Conservation (phyloP, 2,113 vertebrate genomes). For the Scortum barcoo region DNA sequence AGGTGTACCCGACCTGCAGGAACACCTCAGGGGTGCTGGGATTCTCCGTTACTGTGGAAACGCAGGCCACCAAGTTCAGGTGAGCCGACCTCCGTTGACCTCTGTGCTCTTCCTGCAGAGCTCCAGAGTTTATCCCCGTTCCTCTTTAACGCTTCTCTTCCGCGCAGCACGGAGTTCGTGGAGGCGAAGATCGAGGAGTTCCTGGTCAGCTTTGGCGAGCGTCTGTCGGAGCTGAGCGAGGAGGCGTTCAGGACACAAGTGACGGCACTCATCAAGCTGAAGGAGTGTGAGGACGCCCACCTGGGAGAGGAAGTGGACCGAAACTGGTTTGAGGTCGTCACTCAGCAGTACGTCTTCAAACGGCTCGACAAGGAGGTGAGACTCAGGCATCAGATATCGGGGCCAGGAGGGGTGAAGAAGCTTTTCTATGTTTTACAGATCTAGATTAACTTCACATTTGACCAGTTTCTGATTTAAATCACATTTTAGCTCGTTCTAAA, state of each 20-base stretch:
- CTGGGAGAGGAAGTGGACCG: slow-evolving; percentile 97
- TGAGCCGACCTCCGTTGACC: slow-evolving; percentile 51
- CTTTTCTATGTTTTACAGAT: too few species aligned
- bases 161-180: slow-evolving; percentile 91
- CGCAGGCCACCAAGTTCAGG: slow-evolving; percentile 97
- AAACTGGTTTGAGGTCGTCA: slow-evolving; percentile 96
- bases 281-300: slow-evolving; percentile 95
- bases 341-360: slow-evolving; percentile 94
- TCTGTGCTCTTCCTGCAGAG: background rate
- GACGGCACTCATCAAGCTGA: slow-evolving; percentile 94
- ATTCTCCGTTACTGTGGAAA: slow-evolving; percentile 96
- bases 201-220: slow-evolving; percentile 90
- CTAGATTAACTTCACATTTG: too few species aligned
- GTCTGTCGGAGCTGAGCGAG: slow-evolving; percentile 88
- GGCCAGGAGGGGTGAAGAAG: too few species aligned
- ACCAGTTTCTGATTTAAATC: too few species aligned
- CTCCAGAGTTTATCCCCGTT: background rate
- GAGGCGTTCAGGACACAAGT: slow-evolving; percentile 94
- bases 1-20: slow-evolving; percentile 94
- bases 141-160: background rate
- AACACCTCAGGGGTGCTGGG: slow-evolving; percentile 97
- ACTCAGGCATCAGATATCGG: too few species aligned
- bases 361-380: slow-evolving; percentile 91
- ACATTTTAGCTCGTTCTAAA: too few species aligned
- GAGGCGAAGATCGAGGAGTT: slow-evolving; percentile 96